A percentile compares a stretch with the other conserved stretches of the same genome.
Evolutionary conservation across 2,888 invertebrate species (phyloP).

Genomic region (Pyrocoelia pectoralis): DNA sequence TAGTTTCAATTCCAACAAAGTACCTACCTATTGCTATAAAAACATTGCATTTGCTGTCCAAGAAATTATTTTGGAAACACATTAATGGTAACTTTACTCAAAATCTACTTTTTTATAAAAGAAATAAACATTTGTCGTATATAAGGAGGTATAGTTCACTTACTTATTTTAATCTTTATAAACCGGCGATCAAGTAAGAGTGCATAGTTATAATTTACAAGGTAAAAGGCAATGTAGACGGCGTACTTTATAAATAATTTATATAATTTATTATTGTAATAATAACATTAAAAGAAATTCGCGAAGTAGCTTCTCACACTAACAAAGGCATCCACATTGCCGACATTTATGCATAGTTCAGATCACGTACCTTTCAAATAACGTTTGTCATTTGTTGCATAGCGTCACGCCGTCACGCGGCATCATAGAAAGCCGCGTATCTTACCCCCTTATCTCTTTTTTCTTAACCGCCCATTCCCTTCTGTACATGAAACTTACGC

Average conservation of each 20-base stretch:
- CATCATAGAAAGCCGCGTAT: conserved; percentile 54
- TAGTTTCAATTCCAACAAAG: no score
- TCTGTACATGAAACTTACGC: conserved; percentile 37
- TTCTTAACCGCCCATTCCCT: conserved; percentile 39
- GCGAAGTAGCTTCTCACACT: conserved; percentile 51
- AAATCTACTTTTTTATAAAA: no score
- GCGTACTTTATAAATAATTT: neutral
- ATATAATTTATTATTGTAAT: conserved; percentile 18
- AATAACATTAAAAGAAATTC: conserved; percentile 41
- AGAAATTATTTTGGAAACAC: no score
- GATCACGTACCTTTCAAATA: conserved; percentile 55
- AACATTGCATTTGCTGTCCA: no score
- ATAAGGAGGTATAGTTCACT: no score
- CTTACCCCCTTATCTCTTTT: conserved; percentile 55
- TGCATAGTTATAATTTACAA: no score
- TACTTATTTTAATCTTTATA: no score
- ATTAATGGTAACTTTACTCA: no score
- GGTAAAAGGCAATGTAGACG: no score
- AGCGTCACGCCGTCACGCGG: conserved; percentile 58
- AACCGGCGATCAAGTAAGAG: no score
- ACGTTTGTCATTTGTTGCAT: conserved; percentile 59
- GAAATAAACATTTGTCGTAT: no score
- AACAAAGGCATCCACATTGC: conserved; percentile 51
- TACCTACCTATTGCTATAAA: no score
- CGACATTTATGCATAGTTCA: conserved; percentile 55